Percentiles rank a stretch among this genome's conserved stretches.
Conservation (phyloP, 2,113 vertebrate species). For the Proterorhinus semilunaris region DNA sequence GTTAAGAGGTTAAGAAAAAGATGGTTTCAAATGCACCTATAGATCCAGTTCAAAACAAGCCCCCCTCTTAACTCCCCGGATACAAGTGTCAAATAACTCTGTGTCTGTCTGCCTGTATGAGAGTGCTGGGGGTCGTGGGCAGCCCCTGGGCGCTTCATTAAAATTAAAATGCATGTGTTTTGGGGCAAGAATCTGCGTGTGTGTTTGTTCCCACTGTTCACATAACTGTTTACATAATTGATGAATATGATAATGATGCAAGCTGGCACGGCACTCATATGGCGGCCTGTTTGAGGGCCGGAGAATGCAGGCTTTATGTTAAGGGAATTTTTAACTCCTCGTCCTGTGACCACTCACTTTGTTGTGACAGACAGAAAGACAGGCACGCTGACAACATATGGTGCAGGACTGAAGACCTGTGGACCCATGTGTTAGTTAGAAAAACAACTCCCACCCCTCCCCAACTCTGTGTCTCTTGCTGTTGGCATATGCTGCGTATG, state of each 20-base stretch:
- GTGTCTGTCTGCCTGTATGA: conserved; percentile 21
- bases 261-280: conserved; percentile 65
- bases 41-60: background rate
- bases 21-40: background rate
- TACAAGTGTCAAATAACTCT: conserved; percentile 11
- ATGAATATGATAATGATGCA: conserved; percentile 83
- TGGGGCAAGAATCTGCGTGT: conserved; percentile 42
- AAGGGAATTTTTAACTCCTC: conserved; percentile 26
- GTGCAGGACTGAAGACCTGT: conserved; percentile 64
- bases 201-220: conserved; percentile 57
- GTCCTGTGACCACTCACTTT: conserved; percentile 66
- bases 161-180: conserved; percentile 70
- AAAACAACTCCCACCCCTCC: conserved; percentile 45
- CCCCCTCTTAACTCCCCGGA: background rate
- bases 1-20: background rate
- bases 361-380: conserved; percentile 56
- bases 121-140: conserved; percentile 62
- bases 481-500: conserved; percentile 73
- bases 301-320: conserved; percentile 28
- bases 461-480: conserved; percentile 38
- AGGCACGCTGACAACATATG: conserved; percentile 64
- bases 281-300: conserved; percentile 44
- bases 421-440: conserved; percentile 64
- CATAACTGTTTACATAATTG: conserved; percentile 82
- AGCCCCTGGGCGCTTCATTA: conserved; percentile 70